Base-by-base conservation (phyloP, 2,888 invertebrate genomes). In the Drosophila birchii region DNA sequence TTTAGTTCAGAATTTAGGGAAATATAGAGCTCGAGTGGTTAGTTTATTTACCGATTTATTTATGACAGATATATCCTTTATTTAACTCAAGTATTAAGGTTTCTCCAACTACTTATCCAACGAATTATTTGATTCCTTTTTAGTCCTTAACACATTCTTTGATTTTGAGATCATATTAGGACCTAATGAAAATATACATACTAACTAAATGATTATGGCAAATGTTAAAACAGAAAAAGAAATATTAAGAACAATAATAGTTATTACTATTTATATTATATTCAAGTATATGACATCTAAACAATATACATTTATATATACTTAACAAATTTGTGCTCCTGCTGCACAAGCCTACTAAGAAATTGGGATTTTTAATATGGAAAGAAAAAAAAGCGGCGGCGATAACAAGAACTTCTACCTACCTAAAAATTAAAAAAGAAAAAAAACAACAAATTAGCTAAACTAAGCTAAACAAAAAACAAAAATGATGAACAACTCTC, bases 161-260 rank as follows among this genome's bases (percentile, higher is more conserved):
- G 16, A 70, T 82, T 87, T 87, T 53, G 44, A 70, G 69, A 72
- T 75, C 86, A 85, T 82, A 77, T 82, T 75, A 88, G 88, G 88
- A 73, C 69, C 76, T 83, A 88, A 81, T 72, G 70, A 78, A 72
- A 83, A 86, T 86, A 82, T 88, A 83, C 81, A 80, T 80, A 80
- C 86, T 83, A 82, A 83, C 75, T 67, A 83, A 86, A 62, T 69
- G 72, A 84, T 72, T 84, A 78, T 76, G 77, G 74, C 75, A 67
- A 78, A 79, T 78, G 89, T 81, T 80, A 80, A 78, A 78, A 81
- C 81, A 88, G 79, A 80, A 82, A 79, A 85, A 80, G 89, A 90
- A 91, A 90, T 92, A 92, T 92, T 92, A 92, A 92, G 91, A 92
- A 92, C 91, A 92, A 92, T 92, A 92, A 92, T 92, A 92, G 91